phyloP scores from a whole-genome alignment of 2,888 invertebrate species.

The Caenorhabditis virilis region DNA sequence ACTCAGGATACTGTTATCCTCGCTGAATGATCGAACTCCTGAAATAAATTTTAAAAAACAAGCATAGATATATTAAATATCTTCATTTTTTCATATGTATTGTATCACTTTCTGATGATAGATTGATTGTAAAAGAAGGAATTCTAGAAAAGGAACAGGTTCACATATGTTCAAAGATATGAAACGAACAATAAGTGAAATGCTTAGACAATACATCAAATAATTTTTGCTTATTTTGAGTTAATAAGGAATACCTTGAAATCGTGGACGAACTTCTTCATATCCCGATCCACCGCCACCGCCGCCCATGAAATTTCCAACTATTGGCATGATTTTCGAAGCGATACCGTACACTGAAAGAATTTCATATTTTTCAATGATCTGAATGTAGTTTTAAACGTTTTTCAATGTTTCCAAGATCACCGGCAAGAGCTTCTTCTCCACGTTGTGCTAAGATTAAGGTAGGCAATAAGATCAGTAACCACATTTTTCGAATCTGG shows the following conservation, averaged over 20 bases:
- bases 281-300: constrained; percentile 19
- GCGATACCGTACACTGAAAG: constrained; percentile 48
- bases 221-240: constrained; percentile 15
- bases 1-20: constrained; percentile 46
- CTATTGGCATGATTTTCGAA: constrained; percentile 44
- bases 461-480: constrained; percentile 8
- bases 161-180: no score
- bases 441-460: constrained; percentile 16
- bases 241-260: no score
- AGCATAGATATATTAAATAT: constrained; percentile 5
- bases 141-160: constrained; percentile 18
- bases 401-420: constrained; percentile 27
- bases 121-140: constrained; percentile 14
- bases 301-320: constrained; percentile 44
- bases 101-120: constrained; percentile 30
- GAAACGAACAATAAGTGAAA: no score
- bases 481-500: neutral
- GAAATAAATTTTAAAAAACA: constrained; percentile 1
- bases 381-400: constrained; percentile 1
- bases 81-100: constrained; percentile 14
- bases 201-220: no score
- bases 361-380: neutral
- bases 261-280: constrained; percentile 35
- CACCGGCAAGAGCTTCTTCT: constrained; percentile 26
- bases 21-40: constrained; percentile 45